These are phyloP conservation scores for Parascotia fuliginaria DNA, from an alignment of 2,888 invertebrate genomes.

Conservation along the genomic window DNA sequence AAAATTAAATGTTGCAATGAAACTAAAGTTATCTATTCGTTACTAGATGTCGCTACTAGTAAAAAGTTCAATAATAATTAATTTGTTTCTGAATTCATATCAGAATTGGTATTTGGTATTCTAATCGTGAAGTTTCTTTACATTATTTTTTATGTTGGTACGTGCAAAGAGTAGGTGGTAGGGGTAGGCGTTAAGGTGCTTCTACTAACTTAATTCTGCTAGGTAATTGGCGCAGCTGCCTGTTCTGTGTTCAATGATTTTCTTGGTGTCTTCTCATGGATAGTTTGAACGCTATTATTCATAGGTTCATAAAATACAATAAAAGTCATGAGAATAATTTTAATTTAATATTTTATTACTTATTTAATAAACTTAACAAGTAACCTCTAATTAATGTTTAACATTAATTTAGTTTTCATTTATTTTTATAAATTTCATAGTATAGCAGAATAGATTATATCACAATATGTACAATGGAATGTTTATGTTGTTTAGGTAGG, in stretches of 20 bases:
- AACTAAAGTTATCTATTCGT: no score
- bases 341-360: conserved; percentile 48
- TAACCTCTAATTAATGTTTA: conserved; percentile 80
- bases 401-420: conserved; percentile 71
- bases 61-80: background rate
- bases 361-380: conserved; percentile 71
- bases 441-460: conserved; percentile 61
- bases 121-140: no score
- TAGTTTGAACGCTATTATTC: background rate
- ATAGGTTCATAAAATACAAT: background rate
- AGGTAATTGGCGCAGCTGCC: no score
- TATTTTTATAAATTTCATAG: conserved; percentile 35
- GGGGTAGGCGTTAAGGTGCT: no score
- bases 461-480: conserved; percentile 81
- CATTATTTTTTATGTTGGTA: no score
- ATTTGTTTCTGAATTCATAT: no score
- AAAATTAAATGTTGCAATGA: no score
- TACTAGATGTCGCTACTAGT: background rate
- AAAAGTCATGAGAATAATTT: conserved; percentile 14
- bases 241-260: no score
- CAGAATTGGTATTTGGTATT: no score
- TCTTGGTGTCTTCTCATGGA: no score
- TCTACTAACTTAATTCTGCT: no score
- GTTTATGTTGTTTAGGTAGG: conserved; percentile 50
- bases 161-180: no score